phyloP scores from a whole-genome alignment of 2,888 invertebrate species.

The Leptodirus hochenwartii region DNA sequence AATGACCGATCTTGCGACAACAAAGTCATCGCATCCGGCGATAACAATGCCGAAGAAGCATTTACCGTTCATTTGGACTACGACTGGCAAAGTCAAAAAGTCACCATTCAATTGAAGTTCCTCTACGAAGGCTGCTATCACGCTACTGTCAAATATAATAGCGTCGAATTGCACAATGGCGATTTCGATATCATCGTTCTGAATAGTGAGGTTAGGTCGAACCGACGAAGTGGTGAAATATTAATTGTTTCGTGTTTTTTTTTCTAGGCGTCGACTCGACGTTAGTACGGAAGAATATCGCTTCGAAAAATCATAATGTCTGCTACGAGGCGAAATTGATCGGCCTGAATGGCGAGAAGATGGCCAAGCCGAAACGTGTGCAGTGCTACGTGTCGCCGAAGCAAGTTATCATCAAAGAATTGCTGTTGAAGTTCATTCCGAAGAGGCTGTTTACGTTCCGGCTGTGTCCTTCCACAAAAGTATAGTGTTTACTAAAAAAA shows the following conservation, averaged over 20 bases:
- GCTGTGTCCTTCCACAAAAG: constrained; percentile 87
- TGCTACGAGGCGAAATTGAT: constrained; percentile 72
- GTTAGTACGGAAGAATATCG: constrained; percentile 71
- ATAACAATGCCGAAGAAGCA: constrained; percentile 27
- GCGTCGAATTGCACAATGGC: constrained; percentile 64
- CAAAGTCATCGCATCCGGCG: too few species aligned
- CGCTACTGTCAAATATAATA: constrained; percentile 59
- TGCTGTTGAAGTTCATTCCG: constrained; percentile 81
- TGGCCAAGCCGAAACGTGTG: constrained; percentile 67
- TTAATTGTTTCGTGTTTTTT: too few species aligned
- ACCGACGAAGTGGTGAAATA: background rate
- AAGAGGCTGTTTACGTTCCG: constrained; percentile 82
- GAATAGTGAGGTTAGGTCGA: constrained; percentile 41
- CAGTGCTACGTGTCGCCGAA: constrained; percentile 82
- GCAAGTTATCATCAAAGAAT: constrained; percentile 84
- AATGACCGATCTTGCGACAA: constrained; percentile 19
- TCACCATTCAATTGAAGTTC: constrained; percentile 60
- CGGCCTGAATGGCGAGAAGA: constrained; percentile 36
- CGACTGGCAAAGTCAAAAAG: constrained; percentile 60
- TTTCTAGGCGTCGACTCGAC: constrained; percentile 55
- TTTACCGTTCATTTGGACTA: constrained; percentile 46
- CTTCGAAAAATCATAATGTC: constrained; percentile 67
- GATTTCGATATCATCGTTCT: constrained; percentile 85
- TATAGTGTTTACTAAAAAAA: constrained; percentile 21
- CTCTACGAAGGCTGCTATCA: constrained; percentile 65